Base-by-base conservation (phyloP, 2,888 invertebrate species). In the Abrostola tripartita region DNA sequence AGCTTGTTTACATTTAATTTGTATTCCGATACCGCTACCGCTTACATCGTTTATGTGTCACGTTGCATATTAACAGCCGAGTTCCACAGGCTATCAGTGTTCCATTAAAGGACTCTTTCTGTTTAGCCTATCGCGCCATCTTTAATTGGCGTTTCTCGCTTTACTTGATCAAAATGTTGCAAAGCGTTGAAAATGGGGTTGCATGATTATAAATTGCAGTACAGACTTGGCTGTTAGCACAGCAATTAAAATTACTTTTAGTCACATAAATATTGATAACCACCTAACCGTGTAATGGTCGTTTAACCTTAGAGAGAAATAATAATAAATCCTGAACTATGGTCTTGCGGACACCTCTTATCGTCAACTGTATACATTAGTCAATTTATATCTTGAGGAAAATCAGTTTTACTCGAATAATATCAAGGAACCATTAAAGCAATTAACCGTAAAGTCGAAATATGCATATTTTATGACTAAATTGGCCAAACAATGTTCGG, bases 1-100 rank as follows among this genome's bases (percentile, higher is more conserved):
- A 24, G 24, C 24, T 24, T 81, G 74, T 83, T 83, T 77, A 71
- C 76, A 73, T 79, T 79, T 77, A 79, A 85, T 84, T 82, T 81
- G 80, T 83, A 75, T 76, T 81, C 74, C 63, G 67, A 75, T 73
- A 69, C 65, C 62, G 63, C 67, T 59, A 66, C 54, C 55, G 69
- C 65, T 74, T 74, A 65, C 74, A 68, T 74, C 61, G 77, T 63
- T 76, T 66, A 67, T 38, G 49, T 77, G 74, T 77, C 74, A 65
- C 65, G 70, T 65, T 77, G 70, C 61, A 65, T 77, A 74, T 74
- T 56, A 69, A 75, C 62, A 50, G 42, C 53, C 49, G 5, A 68
- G 44, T 52, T 51, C 62, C 58, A 68, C 58, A 55, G 37, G 37
- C 54, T 66, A 63, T 67, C 61, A 61, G 54, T 44, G 54, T 60